Percentiles rank a stretch among this genome's conserved stretches.
Conservation (phyloP, 2,888 invertebrate species). For the Eupelmus urozonus region DNA sequence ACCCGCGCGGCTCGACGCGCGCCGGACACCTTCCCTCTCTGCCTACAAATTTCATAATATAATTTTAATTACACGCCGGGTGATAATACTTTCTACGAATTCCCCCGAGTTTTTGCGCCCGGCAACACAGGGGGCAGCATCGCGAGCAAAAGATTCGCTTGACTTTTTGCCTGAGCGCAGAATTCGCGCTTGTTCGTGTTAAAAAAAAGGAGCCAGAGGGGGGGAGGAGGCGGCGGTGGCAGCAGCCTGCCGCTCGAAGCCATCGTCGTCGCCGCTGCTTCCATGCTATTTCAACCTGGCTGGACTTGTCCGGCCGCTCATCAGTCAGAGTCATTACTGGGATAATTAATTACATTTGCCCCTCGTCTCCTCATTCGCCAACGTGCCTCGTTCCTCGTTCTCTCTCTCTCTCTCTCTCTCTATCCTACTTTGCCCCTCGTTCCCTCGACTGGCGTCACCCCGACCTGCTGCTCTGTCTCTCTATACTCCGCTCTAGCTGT, state of each 20-base stretch:
- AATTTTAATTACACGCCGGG: slow-evolving; percentile 56
- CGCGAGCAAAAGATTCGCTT: slow-evolving; percentile 38
- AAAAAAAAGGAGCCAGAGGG: slow-evolving; percentile 23
- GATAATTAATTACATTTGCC: slow-evolving; percentile 83
- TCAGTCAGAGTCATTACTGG: slow-evolving; percentile 83
- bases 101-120: slow-evolving; percentile 23
- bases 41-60: slow-evolving; percentile 50
- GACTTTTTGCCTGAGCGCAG: slow-evolving; percentile 44
- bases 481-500: slow-evolving; percentile 62
- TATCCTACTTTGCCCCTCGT: slow-evolving; percentile 75
- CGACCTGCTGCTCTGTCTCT: slow-evolving; percentile 62
- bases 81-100: slow-evolving; percentile 52
- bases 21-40: neutral
- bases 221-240: neutral
- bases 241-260: slow-evolving; percentile 61
- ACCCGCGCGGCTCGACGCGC: neutral
- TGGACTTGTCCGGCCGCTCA: slow-evolving; percentile 79
- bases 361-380: slow-evolving; percentile 78
- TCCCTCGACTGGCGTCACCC: neutral
- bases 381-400: slow-evolving; percentile 58
- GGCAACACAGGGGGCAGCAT: neutral
- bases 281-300: slow-evolving; percentile 75
- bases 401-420: slow-evolving; percentile 74
- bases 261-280: slow-evolving; percentile 69
- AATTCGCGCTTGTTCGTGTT: slow-evolving; percentile 52